Percentiles rank a stretch among this genome's conserved stretches.
These are phyloP conservation scores for Oreochromis aureus DNA, from an alignment of 2,113 vertebrate species.

Conservation along the genomic window DNA sequence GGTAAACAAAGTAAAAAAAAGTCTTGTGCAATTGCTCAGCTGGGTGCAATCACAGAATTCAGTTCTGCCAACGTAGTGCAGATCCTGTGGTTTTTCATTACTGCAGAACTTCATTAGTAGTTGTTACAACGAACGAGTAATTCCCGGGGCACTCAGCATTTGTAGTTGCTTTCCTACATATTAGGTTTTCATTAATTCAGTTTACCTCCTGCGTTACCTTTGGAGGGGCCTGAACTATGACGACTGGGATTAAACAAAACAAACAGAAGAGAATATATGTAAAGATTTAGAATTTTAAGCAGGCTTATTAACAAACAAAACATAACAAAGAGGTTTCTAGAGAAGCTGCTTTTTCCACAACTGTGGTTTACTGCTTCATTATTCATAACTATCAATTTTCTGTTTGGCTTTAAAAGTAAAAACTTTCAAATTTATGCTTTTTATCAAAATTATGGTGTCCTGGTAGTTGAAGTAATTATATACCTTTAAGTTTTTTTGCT, in stretches of 20 bases:
- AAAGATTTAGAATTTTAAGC: not conserved
- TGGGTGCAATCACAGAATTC: slow-evolving; percentile 23
- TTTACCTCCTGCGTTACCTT: not conserved
- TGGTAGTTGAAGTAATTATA: not conserved
- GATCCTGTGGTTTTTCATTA: slow-evolving; percentile 1
- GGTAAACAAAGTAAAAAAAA: slow-evolving; percentile 42
- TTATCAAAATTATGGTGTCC: not conserved
- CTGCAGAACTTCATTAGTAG: not conserved
- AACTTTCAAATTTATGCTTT: not conserved
- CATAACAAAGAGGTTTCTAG: not conserved
- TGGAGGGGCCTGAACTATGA: not conserved
- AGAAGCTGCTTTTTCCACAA: not conserved
- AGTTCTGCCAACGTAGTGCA: not conserved
- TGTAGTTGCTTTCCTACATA: not conserved
- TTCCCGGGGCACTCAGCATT: not conserved
- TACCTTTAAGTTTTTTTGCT: not conserved
- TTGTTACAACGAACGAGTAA: not conserved
- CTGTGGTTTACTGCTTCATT: not conserved
- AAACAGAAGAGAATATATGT: not conserved
- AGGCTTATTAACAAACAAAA: not conserved
- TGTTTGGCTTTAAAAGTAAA: not conserved
- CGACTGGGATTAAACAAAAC: not conserved
- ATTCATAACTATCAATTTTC: not conserved
- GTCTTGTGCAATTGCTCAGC: slow-evolving; percentile 1
- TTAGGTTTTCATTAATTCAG: not conserved